Percentiles rank a stretch among this genome's conserved stretches.
Conservation (phyloP, 2,797 vertebrate genomes). For the Orientallactaga sibirica region DNA sequence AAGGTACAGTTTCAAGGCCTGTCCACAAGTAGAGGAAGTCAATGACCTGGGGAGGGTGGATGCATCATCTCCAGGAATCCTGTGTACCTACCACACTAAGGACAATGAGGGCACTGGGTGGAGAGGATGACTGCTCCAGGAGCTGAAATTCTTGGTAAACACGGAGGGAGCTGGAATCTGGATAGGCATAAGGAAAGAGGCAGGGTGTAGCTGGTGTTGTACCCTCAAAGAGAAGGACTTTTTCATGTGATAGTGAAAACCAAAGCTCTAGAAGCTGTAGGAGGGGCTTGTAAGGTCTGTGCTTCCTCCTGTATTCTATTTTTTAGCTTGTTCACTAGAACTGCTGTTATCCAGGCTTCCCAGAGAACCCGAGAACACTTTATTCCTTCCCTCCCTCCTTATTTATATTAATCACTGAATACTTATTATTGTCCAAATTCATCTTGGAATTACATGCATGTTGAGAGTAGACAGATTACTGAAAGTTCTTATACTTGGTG, state of each 20-base stretch:
- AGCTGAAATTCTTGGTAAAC: not conserved
- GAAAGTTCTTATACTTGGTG: not conserved
- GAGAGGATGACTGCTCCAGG: not conserved
- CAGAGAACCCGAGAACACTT: not conserved
- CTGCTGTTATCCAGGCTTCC: not conserved
- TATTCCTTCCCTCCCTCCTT: not conserved
- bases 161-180: not conserved
- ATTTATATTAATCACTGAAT: not conserved
- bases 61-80: constrained; percentile 58
- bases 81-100: not conserved
- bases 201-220: not conserved
- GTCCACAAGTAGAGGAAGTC: constrained; percentile 40
- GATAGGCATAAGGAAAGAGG: not conserved
- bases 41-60: not conserved
- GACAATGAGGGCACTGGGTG: not conserved
- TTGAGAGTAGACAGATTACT: not conserved
- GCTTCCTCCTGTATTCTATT: too few species aligned
- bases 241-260: not conserved
- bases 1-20: not conserved
- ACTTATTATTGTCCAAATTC: not conserved
- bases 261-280: not conserved
- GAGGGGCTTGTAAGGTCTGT: not conserved
- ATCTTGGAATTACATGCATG: not conserved
- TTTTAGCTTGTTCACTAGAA: constrained; percentile 10
- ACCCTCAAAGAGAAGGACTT: not conserved